Evolutionary conservation across 30 jellyfish, hydroid and myxozoan genomes (phyloP), one percentile per base, ranked within the genome.

Genomic region (Chironex yamaguchii): DNA sequence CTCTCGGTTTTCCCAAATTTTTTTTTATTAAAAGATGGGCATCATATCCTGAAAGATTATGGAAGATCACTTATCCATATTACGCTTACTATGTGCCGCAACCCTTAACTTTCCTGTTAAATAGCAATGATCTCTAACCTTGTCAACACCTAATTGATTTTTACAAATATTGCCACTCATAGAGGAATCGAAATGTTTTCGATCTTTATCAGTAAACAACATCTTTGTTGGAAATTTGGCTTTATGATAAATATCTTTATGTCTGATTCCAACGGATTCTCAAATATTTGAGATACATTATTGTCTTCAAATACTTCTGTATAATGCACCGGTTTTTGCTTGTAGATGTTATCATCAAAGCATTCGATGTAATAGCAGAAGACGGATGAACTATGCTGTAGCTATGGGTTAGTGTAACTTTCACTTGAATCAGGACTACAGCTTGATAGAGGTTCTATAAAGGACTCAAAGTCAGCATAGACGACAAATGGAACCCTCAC

Each of bases 31-130:
- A 69, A 29, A 53, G 71, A 50, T 86, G 91, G 34, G 76, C 89
- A 52, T 89, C 96, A 64, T 80, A 80, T 2, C 80, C 80, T 71
- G 68, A 25, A 13, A 89, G 80, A 48, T 89, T 89, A 34, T 89
- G 97, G 31, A 89, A 67, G 72, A 6, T 53, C 62, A 14, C 52
- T 34, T 76, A 52, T 85, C 49, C 35, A 85, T 64, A 63, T 85
- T 85, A 29, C 95, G 72, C 29, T 52, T 34, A 36, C 30, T 26
- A 48, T 85, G 95, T 1, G 95, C 95, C 2, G 95, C 52, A 27
- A 89, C 90, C 49, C 89, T 51, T 89, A 49, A 85, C 58, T 72
- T 71, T 9, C 95, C 96, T 0, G 92, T 54, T 27, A 86, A 31
- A 29, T 86, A 91, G 29, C 71, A 62, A 50, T 86, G 92, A 74